Evolutionary conservation across 2,113 vertebrate species (phyloP).

Genomic region (Spilogale gracilis): DNA sequence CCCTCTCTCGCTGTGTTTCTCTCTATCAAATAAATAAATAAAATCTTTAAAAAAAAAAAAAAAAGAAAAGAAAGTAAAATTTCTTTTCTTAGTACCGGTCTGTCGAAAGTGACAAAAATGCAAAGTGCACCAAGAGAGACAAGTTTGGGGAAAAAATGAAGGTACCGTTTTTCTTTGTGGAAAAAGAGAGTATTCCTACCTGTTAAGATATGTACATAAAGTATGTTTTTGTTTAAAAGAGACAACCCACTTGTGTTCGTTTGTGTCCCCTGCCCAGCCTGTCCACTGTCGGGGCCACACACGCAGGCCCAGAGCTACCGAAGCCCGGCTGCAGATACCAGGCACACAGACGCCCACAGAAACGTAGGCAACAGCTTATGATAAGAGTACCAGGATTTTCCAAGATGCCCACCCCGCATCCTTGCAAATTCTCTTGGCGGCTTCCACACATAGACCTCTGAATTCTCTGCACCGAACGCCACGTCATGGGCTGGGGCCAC

Average conservation of each 20-base stretch:
- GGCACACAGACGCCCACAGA: neutral
- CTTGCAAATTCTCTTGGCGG: neutral
- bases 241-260: neutral
- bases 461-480: too few species aligned
- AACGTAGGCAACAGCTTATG: neutral
- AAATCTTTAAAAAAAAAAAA: too few species aligned
- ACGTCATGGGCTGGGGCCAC: neutral
- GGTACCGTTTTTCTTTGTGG: neutral
- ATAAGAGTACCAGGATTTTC: neutral
- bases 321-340: neutral
- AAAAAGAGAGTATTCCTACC: neutral
- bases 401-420: neutral
- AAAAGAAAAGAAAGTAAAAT: neutral
- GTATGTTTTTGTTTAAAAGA: neutral
- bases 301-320: neutral
- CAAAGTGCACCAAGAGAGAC: neutral
- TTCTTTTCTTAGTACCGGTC: neutral
- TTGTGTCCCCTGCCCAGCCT: neutral
- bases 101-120: conserved; percentile 31
- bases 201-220: neutral
- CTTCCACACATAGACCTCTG: neutral
- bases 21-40: too few species aligned
- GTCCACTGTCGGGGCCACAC: neutral
- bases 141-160: neutral
- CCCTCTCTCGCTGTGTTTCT: too few species aligned